Evolutionary conservation across 2,797 vertebrate genomes (phyloP), one percentile per base, ranked within the genome.

Genomic region (Betta splendens): DNA sequence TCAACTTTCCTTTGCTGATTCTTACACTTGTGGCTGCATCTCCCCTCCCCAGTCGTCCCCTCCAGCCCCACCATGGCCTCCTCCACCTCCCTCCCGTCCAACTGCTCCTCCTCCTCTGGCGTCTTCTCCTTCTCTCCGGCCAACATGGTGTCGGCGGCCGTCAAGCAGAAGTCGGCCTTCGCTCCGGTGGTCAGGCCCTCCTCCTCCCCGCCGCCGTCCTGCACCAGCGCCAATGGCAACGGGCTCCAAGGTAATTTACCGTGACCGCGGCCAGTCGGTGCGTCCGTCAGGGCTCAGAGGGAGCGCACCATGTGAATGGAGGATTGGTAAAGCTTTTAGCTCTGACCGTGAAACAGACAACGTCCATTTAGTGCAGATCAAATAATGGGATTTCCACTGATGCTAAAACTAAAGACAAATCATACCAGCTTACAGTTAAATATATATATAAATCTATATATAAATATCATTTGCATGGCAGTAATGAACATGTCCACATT

Each of bases 51-150:
- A 96, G 97, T 99, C 23, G 96, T 99, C 86, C 97, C 97, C 76
- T 98, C 97, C 63, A 98, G 97, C 85, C 97, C 97, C 40, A 98
- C 96, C 32, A 98, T 99, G 97, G 96, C 94, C 70, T 98, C 97
- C 55, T 95, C 97, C 89, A 98, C 97, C 84, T 97, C 95, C 81
- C 94, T 98, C 60, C 95, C 96, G 56, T 97, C 97, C 83, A 98
- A 98, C 90, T 98, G 97, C 92, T 97, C 94, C 91, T 96, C 95
- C 72, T 96, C 97, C 67, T 97, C 97, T 16, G 97, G 96, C 72
- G 95, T 98, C 84, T 98, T 99, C 90, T 98, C 96, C 89, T 98
- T 99, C 91, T 98, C 97, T 78, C 97, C 97, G 79, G 97, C 97
- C 91, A 98, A 98, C 92, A 98, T 99, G 96, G 96, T 99, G 82